phyloP scores from a whole-genome alignment of 2,797 vertebrate species.

The Myioborus miniatus region DNA sequence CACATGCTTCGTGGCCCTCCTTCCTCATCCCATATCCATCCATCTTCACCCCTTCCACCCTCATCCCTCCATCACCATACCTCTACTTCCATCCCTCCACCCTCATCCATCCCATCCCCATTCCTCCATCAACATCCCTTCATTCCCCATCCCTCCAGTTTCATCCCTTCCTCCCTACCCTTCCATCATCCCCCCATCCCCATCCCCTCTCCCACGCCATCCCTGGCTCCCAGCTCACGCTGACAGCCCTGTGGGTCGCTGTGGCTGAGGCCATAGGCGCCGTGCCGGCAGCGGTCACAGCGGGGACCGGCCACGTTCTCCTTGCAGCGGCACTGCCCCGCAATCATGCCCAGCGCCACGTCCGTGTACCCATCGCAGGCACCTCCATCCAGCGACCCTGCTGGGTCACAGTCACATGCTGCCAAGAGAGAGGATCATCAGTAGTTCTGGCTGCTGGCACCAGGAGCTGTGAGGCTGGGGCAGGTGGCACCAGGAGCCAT shows the following conservation, averaged over 20 bases:
- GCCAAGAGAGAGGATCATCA: background rate
- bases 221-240: slow-evolving; percentile 69
- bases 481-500: fast-evolving
- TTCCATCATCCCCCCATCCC: background rate
- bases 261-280: slow-evolving; percentile 83
- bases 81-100: background rate
- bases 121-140: background rate
- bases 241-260: slow-evolving; percentile 83
- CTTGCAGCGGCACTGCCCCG: slow-evolving; percentile 89
- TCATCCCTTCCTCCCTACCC: background rate
- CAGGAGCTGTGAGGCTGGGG: background rate
- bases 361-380: slow-evolving; percentile 86
- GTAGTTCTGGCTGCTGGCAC: background rate
- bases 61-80: background rate
- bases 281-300: slow-evolving; percentile 85
- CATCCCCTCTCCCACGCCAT: background rate
- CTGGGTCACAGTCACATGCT: slow-evolving; percentile 88
- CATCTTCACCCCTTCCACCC: background rate
- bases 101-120: background rate
- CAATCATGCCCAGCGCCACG: slow-evolving; percentile 78
- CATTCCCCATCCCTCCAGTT: background rate
- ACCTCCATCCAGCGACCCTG: slow-evolving; percentile 83
- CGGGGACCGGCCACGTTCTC: slow-evolving; percentile 78
- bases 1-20: background rate
- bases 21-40: background rate